A percentile compares a stretch with the other conserved stretches of the same genome.
Conservation (phyloP, 2,797 vertebrate species). For the Streptopelia turtur region DNA sequence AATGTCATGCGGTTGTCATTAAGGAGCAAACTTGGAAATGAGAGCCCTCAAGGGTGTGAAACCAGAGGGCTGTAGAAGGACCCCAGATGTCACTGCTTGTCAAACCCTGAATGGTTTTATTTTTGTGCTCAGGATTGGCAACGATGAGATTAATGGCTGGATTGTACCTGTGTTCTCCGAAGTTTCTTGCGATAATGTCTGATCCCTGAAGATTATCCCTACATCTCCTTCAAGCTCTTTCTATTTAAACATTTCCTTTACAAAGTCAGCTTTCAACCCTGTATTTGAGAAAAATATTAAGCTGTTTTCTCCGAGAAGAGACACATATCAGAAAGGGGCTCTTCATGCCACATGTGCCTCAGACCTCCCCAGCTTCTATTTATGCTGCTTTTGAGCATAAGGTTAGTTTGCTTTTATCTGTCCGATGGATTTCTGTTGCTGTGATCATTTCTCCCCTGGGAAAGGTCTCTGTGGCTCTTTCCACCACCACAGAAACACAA, state of each 20-base stretch:
- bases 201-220: slow-evolving; percentile 45
- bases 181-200: neutral
- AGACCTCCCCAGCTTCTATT: slow-evolving; percentile 39
- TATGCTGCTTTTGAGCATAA: slow-evolving; percentile 26
- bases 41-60: neutral
- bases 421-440: slow-evolving; percentile 36
- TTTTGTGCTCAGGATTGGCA: neutral
- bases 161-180: neutral
- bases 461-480: slow-evolving; percentile 43
- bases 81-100: neutral
- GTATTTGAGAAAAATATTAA: slow-evolving; percentile 34
- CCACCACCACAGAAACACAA: slow-evolving; percentile 23
- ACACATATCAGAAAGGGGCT: neutral
- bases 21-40: neutral
- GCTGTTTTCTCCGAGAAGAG: slow-evolving; percentile 39
- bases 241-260: slow-evolving; percentile 23
- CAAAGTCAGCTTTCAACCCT: slow-evolving; percentile 45
- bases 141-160: neutral
- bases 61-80: neutral
- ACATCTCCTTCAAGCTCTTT: slow-evolving; percentile 16
- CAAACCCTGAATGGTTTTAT: neutral
- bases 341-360: neutral
- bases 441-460: slow-evolving; percentile 42
- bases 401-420: slow-evolving; percentile 42
- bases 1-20: fast-evolving